Conservation (phyloP, 2,797 vertebrate species). For the Loriculus beryllinus region DNA sequence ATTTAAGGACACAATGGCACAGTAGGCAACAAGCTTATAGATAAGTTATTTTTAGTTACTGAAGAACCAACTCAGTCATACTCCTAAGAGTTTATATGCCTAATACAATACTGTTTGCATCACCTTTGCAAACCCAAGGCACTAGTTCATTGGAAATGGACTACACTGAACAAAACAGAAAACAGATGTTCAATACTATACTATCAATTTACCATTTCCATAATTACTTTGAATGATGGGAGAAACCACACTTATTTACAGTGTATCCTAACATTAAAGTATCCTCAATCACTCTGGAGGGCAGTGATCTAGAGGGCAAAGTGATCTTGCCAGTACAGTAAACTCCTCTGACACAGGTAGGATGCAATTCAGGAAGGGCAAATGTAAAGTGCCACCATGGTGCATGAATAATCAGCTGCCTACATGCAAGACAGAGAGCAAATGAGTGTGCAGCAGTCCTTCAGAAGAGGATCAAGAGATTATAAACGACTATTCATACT, state of each 20-base stretch:
- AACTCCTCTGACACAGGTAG: background rate
- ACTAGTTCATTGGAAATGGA: background rate
- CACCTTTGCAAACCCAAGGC: background rate
- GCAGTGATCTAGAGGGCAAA: background rate
- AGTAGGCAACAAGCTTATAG: background rate
- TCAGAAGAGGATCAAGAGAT: background rate
- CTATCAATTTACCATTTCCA: background rate
- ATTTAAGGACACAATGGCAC: background rate
- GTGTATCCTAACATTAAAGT: background rate
- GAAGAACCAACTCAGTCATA: background rate
- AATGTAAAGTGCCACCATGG: background rate
- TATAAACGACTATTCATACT: background rate
- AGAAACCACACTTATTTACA: background rate
- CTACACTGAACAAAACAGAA: background rate
- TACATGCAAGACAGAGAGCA: accelerated
- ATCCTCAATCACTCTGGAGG: background rate
- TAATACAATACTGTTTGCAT: background rate
- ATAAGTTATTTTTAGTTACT: background rate
- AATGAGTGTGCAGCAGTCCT: background rate
- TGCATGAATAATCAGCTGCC: background rate
- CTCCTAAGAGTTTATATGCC: background rate
- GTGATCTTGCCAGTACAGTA: background rate
- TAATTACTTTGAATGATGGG: background rate
- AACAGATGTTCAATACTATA: background rate
- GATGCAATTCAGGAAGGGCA: background rate